Evolutionary conservation across 2,797 vertebrate genomes (phyloP).

Genomic region (Heliangelus exortis): DNA sequence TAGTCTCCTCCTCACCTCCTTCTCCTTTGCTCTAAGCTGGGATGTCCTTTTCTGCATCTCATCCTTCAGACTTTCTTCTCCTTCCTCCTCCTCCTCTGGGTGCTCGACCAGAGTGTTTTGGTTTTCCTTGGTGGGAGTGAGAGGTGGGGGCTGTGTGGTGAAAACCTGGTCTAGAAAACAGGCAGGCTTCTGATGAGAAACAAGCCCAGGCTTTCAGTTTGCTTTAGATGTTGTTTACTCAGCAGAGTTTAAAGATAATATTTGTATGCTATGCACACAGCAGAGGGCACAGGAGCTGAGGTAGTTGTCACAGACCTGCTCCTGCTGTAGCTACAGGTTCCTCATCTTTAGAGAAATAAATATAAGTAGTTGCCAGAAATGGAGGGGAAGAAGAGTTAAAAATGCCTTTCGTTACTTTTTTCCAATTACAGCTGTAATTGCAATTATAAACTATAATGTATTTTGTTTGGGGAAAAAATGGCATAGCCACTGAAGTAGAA

Average conservation of each 20-base stretch:
- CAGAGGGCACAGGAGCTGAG: not conserved
- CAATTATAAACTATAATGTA: not conserved
- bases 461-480: constrained; percentile 33
- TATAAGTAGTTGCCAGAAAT: not conserved
- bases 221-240: not conserved
- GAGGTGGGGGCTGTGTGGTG: constrained; percentile 51
- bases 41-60: constrained; percentile 80
- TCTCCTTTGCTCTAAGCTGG: constrained; percentile 85
- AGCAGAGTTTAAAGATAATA: not conserved
- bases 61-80: constrained; percentile 57
- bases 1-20: constrained; percentile 81
- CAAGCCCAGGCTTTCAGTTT: not conserved
- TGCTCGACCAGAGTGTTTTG: not conserved
- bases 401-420: not conserved
- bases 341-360: not conserved
- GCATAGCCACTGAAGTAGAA: constrained; percentile 16
- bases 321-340: not conserved
- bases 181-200: constrained; percentile 63
- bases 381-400: not conserved
- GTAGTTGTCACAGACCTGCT: not conserved
- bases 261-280: not conserved
- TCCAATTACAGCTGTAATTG: not conserved
- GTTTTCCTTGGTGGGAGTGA: constrained; percentile 34
- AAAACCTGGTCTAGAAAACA: constrained; percentile 75
- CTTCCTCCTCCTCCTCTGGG: constrained; percentile 14